Evolutionary conservation across 2,888 invertebrate genomes (phyloP).

Genomic region (Tachystola acroxantha): DNA sequence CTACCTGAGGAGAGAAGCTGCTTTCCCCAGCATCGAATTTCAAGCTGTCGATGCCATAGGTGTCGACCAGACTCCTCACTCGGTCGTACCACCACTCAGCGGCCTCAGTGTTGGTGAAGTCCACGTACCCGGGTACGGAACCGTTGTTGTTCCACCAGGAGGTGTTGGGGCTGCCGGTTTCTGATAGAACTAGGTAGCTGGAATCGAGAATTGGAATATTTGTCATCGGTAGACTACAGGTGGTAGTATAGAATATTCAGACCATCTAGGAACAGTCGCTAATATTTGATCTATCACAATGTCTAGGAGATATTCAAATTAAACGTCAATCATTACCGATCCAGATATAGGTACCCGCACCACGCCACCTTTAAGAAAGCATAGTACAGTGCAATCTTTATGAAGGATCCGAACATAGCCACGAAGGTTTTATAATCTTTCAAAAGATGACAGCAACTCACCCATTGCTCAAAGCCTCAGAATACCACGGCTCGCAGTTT

Average conservation of each 20-base stretch:
- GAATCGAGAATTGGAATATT: too few relatives aligned
- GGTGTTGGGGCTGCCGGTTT: constrained; percentile 58
- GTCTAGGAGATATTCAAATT: too few relatives aligned
- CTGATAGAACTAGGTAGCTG: constrained; percentile 70
- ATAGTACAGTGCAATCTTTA: too few relatives aligned
- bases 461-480: constrained; percentile 74
- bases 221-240: too few relatives aligned
- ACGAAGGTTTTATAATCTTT: too few relatives aligned
- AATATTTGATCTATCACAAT: too few relatives aligned
- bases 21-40: constrained; percentile 91
- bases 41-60: constrained; percentile 84
- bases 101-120: constrained; percentile 84
- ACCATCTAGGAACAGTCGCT: too few relatives aligned
- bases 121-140: constrained; percentile 77
- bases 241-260: background rate
- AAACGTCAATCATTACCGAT: too few relatives aligned
- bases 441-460: too few relatives aligned
- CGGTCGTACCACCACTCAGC: constrained; percentile 79
- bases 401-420: too few relatives aligned
- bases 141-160: constrained; percentile 76
- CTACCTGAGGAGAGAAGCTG: constrained; percentile 80
- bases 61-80: constrained; percentile 70
- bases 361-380: too few relatives aligned
- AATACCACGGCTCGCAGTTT: constrained; percentile 80
- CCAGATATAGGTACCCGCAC: too few relatives aligned